Evolutionary conservation across 2,888 invertebrate species (phyloP).

Genomic region (Digitonthophagus gazella): DNA sequence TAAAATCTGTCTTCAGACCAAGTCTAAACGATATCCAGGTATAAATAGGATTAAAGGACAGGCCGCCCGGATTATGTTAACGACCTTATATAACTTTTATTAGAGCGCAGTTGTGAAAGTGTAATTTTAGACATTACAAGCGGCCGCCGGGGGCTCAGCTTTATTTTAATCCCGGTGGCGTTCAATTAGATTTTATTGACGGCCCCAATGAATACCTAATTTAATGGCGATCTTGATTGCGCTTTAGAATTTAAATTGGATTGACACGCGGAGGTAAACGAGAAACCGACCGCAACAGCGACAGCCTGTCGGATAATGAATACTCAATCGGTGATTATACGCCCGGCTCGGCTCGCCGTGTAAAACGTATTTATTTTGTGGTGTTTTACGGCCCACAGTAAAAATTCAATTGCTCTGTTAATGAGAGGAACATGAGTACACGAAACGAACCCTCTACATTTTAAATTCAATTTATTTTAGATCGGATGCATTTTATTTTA

Average conservation of each 20-base stretch:
- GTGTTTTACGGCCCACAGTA: neutral
- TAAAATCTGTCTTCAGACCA: neutral
- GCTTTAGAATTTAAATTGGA: constrained; percentile 2
- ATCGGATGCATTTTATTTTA: too few species aligned
- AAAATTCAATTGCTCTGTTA: neutral
- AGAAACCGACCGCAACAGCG: neutral
- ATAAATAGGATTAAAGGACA: constrained; percentile 13
- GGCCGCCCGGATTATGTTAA: constrained; percentile 13
- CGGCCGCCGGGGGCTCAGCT: constrained; percentile 2
- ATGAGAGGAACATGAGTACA: neutral
- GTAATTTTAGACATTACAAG: constrained; percentile 16
- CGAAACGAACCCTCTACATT: neutral
- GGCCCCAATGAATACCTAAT: constrained; percentile 15
- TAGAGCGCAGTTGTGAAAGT: constrained; percentile 13
- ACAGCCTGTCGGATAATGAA: neutral
- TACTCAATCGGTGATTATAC: neutral
- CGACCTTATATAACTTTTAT: constrained; percentile 16
- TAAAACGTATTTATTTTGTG: neutral
- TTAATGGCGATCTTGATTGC: constrained; percentile 11
- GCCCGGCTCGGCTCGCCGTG: neutral
- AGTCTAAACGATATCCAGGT: neutral
- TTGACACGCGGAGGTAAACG: constrained; percentile 4
- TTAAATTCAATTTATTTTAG: neutral
- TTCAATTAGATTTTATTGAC: constrained; percentile 16
- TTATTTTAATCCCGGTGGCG: constrained; percentile 16